Conservation (phyloP, 2,113 vertebrate genomes). For the Chiloscyllium plagiosum region DNA sequence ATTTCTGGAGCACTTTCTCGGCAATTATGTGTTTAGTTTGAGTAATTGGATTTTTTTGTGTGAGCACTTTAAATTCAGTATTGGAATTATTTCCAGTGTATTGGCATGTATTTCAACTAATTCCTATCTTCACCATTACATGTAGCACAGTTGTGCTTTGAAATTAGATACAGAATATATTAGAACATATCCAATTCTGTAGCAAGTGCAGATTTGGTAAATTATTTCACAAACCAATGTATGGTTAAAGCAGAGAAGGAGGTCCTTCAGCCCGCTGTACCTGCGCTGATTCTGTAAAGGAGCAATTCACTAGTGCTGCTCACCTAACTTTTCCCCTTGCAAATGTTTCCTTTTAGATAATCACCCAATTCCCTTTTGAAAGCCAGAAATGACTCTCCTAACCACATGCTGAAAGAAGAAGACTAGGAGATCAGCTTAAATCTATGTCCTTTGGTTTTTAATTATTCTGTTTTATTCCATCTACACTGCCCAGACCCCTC, state of each 20-base stretch:
- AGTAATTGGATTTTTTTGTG: constrained; percentile 20
- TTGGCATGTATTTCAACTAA: not conserved
- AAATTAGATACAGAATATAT: not conserved
- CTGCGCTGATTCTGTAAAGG: no score
- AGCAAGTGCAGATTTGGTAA: not conserved
- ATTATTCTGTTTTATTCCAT: no score
- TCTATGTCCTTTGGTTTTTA: no score
- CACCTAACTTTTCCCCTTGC: not conserved
- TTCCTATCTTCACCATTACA: not conserved
- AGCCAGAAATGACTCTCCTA: no score
- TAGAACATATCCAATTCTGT: not conserved
- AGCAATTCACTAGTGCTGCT: not conserved
- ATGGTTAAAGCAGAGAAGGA: not conserved
- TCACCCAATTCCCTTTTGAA: no score
- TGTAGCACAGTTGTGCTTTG: not conserved
- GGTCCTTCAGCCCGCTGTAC: not conserved
- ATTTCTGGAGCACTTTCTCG: constrained; percentile 25
- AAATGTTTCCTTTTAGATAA: no score
- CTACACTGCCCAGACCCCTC: no score
- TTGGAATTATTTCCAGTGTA: not conserved
- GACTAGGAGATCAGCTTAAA: no score
- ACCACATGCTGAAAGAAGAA: no score
- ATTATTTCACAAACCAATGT: not conserved
- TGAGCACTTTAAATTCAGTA: constrained; percentile 2
- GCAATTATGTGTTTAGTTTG: constrained; percentile 17